Evolutionary conservation across 1,140 invertebrate species (phyloP).

Genomic region (Rhysida immarginata): DNA sequence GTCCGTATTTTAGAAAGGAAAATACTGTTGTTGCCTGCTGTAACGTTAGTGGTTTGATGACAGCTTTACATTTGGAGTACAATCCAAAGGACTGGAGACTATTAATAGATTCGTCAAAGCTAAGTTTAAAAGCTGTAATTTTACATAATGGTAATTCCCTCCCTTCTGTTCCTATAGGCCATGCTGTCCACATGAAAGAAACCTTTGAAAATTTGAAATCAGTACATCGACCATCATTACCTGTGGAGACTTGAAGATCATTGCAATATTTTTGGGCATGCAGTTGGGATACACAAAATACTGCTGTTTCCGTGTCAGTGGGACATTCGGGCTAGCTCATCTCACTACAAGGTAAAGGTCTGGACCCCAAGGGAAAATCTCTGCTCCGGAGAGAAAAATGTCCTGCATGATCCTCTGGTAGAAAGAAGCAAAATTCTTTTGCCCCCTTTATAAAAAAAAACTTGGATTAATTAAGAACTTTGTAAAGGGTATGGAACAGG

Average conservation of each 20-base stretch:
- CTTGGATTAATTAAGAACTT: constrained; percentile 25
- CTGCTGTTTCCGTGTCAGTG: constrained; percentile 28
- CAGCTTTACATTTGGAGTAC: constrained; percentile 5
- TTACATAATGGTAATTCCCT: constrained; percentile 15
- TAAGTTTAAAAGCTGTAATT: constrained; percentile 15
- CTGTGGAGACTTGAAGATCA: constrained; percentile 12
- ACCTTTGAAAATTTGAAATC: constrained; percentile 2
- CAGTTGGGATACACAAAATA: too few relatives aligned
- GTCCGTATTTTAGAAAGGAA: constrained; percentile 2
- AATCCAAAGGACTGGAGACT: constrained; percentile 14
- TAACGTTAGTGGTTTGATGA: constrained; percentile 4
- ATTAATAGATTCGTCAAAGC: constrained; percentile 18
- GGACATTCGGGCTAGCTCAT: constrained; percentile 25
- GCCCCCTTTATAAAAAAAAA: too few relatives aligned
- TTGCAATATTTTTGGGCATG: too few relatives aligned
- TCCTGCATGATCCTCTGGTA: not conserved
- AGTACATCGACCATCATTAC: constrained; percentile 8
- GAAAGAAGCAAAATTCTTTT: constrained; percentile 19
- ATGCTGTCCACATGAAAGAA: not conserved
- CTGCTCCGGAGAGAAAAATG: not conserved
- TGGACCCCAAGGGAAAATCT: constrained; percentile 19
- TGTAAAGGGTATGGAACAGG: constrained; percentile 22
- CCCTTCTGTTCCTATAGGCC: constrained; percentile 7
- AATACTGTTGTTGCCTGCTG: constrained; percentile 2
- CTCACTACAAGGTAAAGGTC: constrained; percentile 23